These are phyloP conservation scores for Callipepla californica DNA, from an alignment of 2,113 vertebrate genomes.

Conservation along the genomic window DNA sequence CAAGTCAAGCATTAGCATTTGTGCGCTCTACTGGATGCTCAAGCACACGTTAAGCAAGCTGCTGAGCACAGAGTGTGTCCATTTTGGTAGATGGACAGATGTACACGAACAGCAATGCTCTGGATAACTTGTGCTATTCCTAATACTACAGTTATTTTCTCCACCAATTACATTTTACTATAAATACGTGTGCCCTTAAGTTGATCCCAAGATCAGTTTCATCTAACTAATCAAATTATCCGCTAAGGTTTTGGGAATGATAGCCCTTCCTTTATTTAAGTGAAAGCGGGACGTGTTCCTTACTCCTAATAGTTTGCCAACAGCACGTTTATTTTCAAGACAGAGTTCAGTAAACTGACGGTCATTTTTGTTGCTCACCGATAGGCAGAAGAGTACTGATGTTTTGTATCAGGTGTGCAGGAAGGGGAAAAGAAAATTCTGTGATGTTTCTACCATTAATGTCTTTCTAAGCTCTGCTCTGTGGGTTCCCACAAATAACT, in stretches of 20 bases:
- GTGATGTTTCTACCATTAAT: neutral
- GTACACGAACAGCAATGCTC: conserved; percentile 40
- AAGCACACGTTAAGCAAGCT: neutral
- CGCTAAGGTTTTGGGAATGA: conserved; percentile 62
- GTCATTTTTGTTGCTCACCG: conserved; percentile 1
- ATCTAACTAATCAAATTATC: conserved; percentile 74
- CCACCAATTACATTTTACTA: conserved; percentile 72
- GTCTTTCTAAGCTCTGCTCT: conserved; percentile 45
- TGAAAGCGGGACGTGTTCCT: conserved; percentile 53
- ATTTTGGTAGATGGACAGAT: conserved; percentile 53
- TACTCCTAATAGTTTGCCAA: conserved; percentile 50
- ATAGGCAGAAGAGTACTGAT: neutral
- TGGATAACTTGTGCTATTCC: conserved; percentile 57
- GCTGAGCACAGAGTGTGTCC: neutral
- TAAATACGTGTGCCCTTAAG: conserved; percentile 73
- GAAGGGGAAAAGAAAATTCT: neutral
- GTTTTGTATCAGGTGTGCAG: neutral
- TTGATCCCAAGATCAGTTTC: conserved; percentile 68
- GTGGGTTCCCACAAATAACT: conserved; percentile 20
- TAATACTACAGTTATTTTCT: conserved; percentile 72
- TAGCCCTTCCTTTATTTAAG: conserved; percentile 70
- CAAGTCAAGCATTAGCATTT: neutral
- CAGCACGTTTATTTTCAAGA: conserved; percentile 48
- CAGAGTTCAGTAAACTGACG: neutral
- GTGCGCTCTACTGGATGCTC: neutral